Base-by-base conservation (phyloP, 2,888 invertebrate genomes). In the Thereva unica region DNA sequence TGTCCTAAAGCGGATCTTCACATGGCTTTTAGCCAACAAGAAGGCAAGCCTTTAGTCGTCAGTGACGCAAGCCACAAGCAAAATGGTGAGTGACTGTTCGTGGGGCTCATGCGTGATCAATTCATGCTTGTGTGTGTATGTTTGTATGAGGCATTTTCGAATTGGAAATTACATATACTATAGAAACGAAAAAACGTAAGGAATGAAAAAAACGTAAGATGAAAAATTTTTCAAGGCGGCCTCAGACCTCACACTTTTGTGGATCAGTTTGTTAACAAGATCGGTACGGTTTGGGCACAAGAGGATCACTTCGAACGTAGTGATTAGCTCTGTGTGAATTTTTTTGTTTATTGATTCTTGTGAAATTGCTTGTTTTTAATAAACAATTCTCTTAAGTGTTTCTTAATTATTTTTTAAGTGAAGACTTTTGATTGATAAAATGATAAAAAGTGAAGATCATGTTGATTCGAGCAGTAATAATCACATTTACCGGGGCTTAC, bases 401-500 rank as follows among this genome's bases (percentile, higher is more conserved):
- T 38, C 2, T 7, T 8, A 54, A 42, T 45, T 53, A 37, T 53
- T 10, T 55, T 57, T 64, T 12, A 40, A 34, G 10, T 23, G 45
- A 12, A 49, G 45, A 38, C 10, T 35, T 38, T 23, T 38, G 23
- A 23, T 23, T 23, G 23, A 23, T 37, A 67, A 68, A 59, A 71
- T 71, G 71, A 71, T 71, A 34, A 70, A 70, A 61, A 68, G 42
- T 50, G 71, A 71, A 64, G 68, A 70, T 45, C 66, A 70, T 59
- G 69, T 71, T 54, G 68, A 68, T 66, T 66, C 68, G 1, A 64
- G 68, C 49, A 56, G 56, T 47, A 44, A 42, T 4, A 23, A 64
- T 57, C 53, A 69, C 44, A 47, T 77, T 44, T 80, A 79, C 71
- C 77, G 78, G 37, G 71, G 72, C 47, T 65, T 75, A 56, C 68